Evolutionary conservation across 2,888 invertebrate genomes (phyloP).

Genomic region (Odontothrips loti): DNA sequence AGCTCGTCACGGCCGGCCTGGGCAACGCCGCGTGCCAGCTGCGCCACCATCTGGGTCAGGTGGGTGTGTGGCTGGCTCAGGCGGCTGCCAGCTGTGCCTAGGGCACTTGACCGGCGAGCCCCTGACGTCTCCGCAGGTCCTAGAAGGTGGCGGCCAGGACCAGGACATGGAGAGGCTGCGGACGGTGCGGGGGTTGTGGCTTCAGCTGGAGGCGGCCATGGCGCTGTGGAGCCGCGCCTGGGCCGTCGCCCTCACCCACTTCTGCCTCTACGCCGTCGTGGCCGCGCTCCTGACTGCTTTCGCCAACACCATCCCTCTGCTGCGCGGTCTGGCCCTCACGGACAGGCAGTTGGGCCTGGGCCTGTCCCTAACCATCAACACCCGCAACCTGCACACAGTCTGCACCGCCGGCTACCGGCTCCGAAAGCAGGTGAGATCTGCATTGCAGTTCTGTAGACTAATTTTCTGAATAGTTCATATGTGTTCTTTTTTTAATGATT

Average conservation of each 20-base stretch:
- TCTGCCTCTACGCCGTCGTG: not conserved
- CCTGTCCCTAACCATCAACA: not conserved
- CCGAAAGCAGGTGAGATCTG: not conserved
- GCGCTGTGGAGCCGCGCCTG: not conserved
- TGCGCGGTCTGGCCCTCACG: not conserved
- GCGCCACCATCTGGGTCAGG: not conserved
- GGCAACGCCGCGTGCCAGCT: not conserved
- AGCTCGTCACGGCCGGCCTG: not conserved
- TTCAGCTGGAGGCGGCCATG: not conserved
- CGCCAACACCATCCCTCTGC: not conserved
- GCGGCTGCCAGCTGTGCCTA: no score
- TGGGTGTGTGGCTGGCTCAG: not conserved
- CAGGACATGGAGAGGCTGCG: not conserved
- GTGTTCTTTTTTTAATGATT: not conserved
- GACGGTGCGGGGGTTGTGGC: not conserved
- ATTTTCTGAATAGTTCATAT: no score
- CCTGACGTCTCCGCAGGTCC: not conserved
- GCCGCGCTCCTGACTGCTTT: not conserved
- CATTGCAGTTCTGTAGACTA: no score
- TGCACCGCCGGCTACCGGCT: not conserved
- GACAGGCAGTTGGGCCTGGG: not conserved
- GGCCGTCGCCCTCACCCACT: not conserved
- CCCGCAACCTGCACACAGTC: not conserved
- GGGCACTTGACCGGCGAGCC: not conserved
- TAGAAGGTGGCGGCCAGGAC: not conserved